phyloP scores from a whole-genome alignment of 2,113 vertebrate species.

The Pseudorhombus dupliciocellatus region DNA sequence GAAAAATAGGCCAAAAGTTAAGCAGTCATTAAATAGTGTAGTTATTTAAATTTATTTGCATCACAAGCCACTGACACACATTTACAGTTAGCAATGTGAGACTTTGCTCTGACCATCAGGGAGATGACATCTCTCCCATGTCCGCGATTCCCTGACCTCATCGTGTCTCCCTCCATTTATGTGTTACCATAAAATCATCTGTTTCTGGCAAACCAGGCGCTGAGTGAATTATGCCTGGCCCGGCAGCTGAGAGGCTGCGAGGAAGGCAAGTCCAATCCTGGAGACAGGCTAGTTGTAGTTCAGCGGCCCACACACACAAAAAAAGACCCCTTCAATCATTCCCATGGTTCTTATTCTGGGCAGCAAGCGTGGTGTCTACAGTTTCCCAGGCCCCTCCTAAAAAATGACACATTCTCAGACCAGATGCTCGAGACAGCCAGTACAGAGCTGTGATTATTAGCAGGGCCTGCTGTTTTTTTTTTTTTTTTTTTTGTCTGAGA shows the following conservation, averaged over 20 bases:
- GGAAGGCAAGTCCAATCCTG: constrained; percentile 50
- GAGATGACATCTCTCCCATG: constrained; percentile 55
- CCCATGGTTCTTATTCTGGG: constrained; percentile 76
- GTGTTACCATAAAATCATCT: constrained; percentile 67
- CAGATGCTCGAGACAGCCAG: constrained; percentile 76
- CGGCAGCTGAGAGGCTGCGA: constrained; percentile 47
- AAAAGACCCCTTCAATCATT: constrained; percentile 73
- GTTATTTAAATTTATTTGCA: constrained; percentile 31
- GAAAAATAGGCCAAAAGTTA: constrained; percentile 9
- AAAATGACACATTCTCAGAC: constrained; percentile 79
- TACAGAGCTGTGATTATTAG: constrained; percentile 81
- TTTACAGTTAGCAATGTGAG: constrained; percentile 22
- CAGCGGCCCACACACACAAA: constrained; percentile 66
- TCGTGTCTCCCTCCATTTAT: constrained; percentile 62
- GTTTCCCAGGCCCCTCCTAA: constrained; percentile 83
- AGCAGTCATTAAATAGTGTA: constrained; percentile 11
- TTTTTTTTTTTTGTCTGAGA: constrained; percentile 63
- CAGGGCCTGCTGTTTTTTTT: constrained; percentile 51
- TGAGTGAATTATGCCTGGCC: constrained; percentile 70
- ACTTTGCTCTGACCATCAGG: constrained; percentile 35
- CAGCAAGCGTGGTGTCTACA: constrained; percentile 72
- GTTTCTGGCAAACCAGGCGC: constrained; percentile 62
- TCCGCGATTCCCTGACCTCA: constrained; percentile 58
- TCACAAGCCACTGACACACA: constrained; percentile 23
- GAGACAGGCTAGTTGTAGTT: constrained; percentile 62